Evolutionary conservation across 2,888 invertebrate genomes (phyloP).

Genomic region (Plebejus anna): DNA sequence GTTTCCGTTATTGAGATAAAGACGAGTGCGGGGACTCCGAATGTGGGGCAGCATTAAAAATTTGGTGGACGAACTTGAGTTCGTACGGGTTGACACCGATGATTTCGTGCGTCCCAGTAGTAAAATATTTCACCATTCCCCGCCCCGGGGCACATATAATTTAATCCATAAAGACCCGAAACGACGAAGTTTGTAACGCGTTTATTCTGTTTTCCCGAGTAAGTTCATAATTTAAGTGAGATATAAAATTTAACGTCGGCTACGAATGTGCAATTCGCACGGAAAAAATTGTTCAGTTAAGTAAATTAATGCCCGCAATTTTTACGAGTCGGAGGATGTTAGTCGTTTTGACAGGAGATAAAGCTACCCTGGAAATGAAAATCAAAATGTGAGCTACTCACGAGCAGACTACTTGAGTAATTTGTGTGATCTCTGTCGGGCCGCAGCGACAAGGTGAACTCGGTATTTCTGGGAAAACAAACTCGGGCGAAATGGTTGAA

Average conservation of each 20-base stretch:
- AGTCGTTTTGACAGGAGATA: background rate
- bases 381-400: background rate
- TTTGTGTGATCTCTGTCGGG: background rate
- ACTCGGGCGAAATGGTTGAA: background rate
- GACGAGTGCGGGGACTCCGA: background rate
- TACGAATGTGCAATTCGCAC: background rate
- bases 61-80: constrained; percentile 36
- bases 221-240: constrained; percentile 54
- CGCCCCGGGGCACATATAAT: constrained; percentile 70
- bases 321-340: constrained; percentile 12
- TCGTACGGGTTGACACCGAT: constrained; percentile 57
- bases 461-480: constrained; percentile 1
- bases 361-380: background rate
- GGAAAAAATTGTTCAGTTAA: constrained; percentile 15
- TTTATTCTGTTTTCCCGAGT: constrained; percentile 62
- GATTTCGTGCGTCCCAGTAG: constrained; percentile 65
- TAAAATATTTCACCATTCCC: constrained; percentile 73
- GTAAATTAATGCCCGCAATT: constrained; percentile 10
- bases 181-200: constrained; percentile 65
- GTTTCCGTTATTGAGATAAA: background rate
- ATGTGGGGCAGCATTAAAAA: background rate
- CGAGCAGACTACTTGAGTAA: background rate
- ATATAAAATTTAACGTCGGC: constrained; percentile 38
- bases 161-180: constrained; percentile 70
- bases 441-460: background rate